These are phyloP conservation scores for Drosophila paucipuncta DNA, from an alignment of 2,888 invertebrate species.

Conservation along the genomic window DNA sequence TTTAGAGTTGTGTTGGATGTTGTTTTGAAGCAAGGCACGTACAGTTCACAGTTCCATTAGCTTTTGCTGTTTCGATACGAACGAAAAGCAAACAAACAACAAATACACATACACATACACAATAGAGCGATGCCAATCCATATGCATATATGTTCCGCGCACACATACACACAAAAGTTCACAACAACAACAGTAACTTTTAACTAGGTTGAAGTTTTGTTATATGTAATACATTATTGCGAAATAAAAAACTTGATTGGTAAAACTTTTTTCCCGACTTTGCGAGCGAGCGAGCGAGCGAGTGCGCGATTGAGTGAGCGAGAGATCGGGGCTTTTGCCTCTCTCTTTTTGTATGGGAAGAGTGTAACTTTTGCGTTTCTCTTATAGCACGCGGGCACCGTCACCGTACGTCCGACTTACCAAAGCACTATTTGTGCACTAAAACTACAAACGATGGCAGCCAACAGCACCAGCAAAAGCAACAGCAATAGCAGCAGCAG, in stretches of 20 bases:
- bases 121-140: slow-evolving; percentile 48
- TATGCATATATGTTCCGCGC: slow-evolving; percentile 50
- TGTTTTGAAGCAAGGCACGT: slow-evolving; percentile 64
- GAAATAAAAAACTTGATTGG: slow-evolving; percentile 81
- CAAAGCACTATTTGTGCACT: slow-evolving; percentile 64
- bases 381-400: slow-evolving; percentile 53
- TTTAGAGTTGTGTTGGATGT: slow-evolving; percentile 39
- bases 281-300: slow-evolving; percentile 53
- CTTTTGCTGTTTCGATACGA: slow-evolving; percentile 64
- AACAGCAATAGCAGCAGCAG: slow-evolving; percentile 9
- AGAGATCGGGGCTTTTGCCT: slow-evolving; percentile 67
- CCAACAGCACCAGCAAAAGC: slow-evolving; percentile 19
- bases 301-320: slow-evolving; percentile 61
- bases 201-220: slow-evolving; percentile 80
- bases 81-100: slow-evolving; percentile 59
- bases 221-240: slow-evolving; percentile 79
- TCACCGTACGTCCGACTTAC: slow-evolving; percentile 50
- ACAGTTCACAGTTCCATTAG: slow-evolving; percentile 68
- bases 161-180: slow-evolving; percentile 65
- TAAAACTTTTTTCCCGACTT: slow-evolving; percentile 78
- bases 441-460: slow-evolving; percentile 49
- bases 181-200: slow-evolving; percentile 75
- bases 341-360: slow-evolving; percentile 50
- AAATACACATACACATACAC: slow-evolving; percentile 40
- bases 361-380: slow-evolving; percentile 47